Conservation (phyloP, 2,797 vertebrate species). For the Lithobates pipiens region DNA sequence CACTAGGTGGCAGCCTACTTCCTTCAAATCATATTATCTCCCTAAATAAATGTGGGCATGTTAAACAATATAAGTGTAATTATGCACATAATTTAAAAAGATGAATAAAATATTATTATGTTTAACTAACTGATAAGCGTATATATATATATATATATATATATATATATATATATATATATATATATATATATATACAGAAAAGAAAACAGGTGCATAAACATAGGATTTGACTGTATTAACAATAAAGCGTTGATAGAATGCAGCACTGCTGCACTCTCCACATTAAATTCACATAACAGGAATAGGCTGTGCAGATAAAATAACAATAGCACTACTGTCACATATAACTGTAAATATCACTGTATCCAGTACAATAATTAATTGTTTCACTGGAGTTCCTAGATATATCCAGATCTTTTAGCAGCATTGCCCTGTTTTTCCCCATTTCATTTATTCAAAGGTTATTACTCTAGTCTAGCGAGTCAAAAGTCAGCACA, state of each 20-base stretch:
- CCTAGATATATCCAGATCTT: too few species aligned
- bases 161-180: too few species aligned
- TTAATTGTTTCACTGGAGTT: too few species aligned
- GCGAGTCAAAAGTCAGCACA: too few species aligned
- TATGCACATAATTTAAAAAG: background rate
- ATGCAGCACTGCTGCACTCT: background rate
- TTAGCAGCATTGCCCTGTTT: too few species aligned
- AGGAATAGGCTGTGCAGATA: background rate
- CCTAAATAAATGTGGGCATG: too few species aligned
- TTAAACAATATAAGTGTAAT: too few species aligned
- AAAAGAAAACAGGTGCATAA: background rate
- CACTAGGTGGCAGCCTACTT: slow-evolving; percentile 32
- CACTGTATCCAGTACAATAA: background rate
- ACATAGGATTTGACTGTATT: background rate
- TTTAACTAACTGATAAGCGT: background rate
- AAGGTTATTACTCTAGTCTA: too few species aligned
- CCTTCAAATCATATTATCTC: background rate
- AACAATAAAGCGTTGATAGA: background rate
- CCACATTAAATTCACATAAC: too few species aligned
- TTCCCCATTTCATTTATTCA: too few species aligned
- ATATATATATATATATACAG: background rate
- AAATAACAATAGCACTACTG: background rate
- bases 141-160: too few species aligned
- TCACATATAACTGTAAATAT: background rate
- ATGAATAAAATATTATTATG: background rate